These are phyloP conservation scores for Mimumesa dahlbomi DNA, from an alignment of 2,888 invertebrate genomes.

Conservation along the genomic window DNA sequence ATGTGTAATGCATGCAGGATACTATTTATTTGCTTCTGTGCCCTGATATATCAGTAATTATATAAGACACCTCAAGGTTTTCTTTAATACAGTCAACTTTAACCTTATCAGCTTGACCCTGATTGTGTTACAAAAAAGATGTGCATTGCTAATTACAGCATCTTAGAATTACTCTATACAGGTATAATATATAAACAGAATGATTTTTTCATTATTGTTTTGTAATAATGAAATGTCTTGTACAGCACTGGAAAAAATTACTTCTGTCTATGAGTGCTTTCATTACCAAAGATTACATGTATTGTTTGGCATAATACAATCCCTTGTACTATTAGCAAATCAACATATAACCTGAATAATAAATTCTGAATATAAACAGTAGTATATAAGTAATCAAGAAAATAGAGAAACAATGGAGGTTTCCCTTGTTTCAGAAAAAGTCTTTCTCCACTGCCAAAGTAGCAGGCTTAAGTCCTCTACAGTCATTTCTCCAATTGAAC, in stretches of 20 bases:
- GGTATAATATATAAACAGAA: constrained; percentile 34
- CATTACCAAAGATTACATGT: too few relatives aligned
- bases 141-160: constrained; percentile 34
- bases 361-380: background rate
- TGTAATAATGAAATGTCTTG: too few relatives aligned
- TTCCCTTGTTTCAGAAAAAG: constrained; percentile 69
- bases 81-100: constrained; percentile 56
- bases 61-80: constrained; percentile 65
- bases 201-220: too few relatives aligned
- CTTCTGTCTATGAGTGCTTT: too few relatives aligned
- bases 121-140: constrained; percentile 30
- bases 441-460: constrained; percentile 79
- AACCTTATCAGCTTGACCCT: constrained; percentile 63
- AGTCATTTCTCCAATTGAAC: constrained; percentile 77
- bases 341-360: too few relatives aligned
- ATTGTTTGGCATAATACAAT: too few relatives aligned
- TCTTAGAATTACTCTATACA: constrained; percentile 1
- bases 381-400: background rate
- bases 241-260: too few relatives aligned
- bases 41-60: constrained; percentile 67
- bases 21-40: constrained; percentile 58
- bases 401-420: background rate
- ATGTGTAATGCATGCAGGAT: constrained; percentile 42
- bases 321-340: too few relatives aligned
- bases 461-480: constrained; percentile 74